These are phyloP conservation scores for Carpatolechia fugitivella DNA, from an alignment of 2,888 invertebrate species.

Conservation along the genomic window DNA sequence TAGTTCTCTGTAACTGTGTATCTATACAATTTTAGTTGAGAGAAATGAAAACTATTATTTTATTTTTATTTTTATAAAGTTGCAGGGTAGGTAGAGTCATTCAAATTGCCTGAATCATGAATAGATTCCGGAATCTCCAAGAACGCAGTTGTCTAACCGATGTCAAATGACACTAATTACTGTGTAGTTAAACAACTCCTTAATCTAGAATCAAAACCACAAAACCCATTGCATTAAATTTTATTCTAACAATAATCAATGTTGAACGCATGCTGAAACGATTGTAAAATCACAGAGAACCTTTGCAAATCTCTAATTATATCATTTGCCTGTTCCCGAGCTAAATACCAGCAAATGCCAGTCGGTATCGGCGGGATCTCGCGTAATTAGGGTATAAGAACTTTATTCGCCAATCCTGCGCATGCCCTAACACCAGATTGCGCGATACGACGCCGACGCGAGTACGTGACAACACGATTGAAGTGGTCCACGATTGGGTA, in stretches of 20 bases:
- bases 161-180: no score
- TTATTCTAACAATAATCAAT: neutral
- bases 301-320: constrained; percentile 10
- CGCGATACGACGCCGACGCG: constrained; percentile 22
- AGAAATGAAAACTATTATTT: no score
- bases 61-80: no score
- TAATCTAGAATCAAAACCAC: neutral
- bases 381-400: constrained; percentile 18
- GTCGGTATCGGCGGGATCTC: neutral
- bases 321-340: constrained; percentile 10
- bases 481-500: constrained; percentile 29
- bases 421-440: constrained; percentile 13
- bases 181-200: no score
- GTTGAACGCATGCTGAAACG: neutral
- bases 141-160: no score
- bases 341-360: constrained; percentile 20
- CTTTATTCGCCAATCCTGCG: constrained; percentile 16
- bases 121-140: no score
- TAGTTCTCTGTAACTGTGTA: no score
- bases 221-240: neutral
- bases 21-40: no score
- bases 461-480: constrained; percentile 38
- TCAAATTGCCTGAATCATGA: no score
- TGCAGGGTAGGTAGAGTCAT: no score
- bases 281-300: constrained; percentile 5